These are phyloP conservation scores for Leucoraja erinaceus DNA, from an alignment of 2,113 vertebrate genomes.

Conservation along the genomic window DNA sequence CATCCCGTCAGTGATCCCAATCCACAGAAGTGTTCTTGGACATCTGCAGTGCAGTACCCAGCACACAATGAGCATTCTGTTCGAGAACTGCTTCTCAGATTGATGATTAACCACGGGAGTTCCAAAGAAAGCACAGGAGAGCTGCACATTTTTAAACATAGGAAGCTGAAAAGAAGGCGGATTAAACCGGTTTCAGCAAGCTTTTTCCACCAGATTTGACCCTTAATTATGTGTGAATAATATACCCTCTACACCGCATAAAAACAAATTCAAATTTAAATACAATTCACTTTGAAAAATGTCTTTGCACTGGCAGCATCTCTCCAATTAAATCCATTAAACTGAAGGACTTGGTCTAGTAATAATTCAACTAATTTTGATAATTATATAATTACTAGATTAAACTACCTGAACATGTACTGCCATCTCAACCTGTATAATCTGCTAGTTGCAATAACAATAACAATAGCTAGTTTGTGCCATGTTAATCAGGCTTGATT, in stretches of 20 bases:
- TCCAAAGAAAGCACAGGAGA: background rate
- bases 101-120: background rate
- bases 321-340: background rate
- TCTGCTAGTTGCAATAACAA: no score
- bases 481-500: constrained; percentile 2
- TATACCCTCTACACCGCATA: background rate
- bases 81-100: background rate
- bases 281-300: background rate
- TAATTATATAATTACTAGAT: background rate
- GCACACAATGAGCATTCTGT: background rate
- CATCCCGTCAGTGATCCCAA: background rate
- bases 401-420: background rate
- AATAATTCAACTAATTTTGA: background rate
- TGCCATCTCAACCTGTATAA: background rate
- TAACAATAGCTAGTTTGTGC: no score
- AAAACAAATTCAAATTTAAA: background rate
- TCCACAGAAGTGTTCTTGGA: constrained; percentile 14
- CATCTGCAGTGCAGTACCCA: constrained; percentile 31
- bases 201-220: background rate
- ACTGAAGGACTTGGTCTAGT: background rate
- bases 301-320: background rate
- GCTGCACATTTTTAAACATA: background rate
- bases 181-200: background rate
- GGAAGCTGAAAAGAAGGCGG: background rate
- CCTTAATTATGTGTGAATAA: background rate